Evolutionary conservation across 35 echinoderm and acorn worm genomes (phyloP), one percentile per base, ranked within the genome.

Genomic region (Heliocidaris erythrogramma): DNA sequence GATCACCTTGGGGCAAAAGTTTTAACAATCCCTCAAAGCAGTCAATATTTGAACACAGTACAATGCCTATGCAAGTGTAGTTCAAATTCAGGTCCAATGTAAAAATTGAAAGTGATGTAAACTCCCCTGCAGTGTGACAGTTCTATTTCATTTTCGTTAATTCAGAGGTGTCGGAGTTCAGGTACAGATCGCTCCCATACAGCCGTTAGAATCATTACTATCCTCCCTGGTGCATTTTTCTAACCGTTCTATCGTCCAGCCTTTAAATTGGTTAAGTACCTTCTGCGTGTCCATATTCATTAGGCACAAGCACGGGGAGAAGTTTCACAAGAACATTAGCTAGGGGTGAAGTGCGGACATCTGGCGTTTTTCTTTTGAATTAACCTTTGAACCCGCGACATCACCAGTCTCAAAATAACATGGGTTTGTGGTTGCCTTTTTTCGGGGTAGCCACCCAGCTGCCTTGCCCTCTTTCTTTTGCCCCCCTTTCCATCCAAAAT

Each of bases 111-210:
- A 78, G 27, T 78, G 65, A 21, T 78, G 27, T 78, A 78, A 78
- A 27, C 65, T 78, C 65, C 4, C 65, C 65, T 78, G 65, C 65
- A 78, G 65, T 18, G 18, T 78, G 65, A 78, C 65, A 78, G 65
- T 78, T 78, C 65, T 78, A 78, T 78, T 78, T 78, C 65, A 78
- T 78, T 78, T 78, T 78, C 65, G 14, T 21, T 78, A 78, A 78
- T 78, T 21, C 65, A 27, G 65, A 78, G 65, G 65, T 78, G 65
- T 78, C 65, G 18, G 65, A 78, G 65, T 78, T 78, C 65, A 78
- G 65, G 65, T 24, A 18, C 65, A 18, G 65, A 78, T 27, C 27
- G 65, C 65, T n/a, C 65, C 65, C 65, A 2, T 78, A 21, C 65
- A 78, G 65, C 65, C 65, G 65, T 78, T 78, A 78, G 24, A 78